Conservation (phyloP, 1,140 invertebrate genomes). For the Ceratosolen fusciceps region DNA sequence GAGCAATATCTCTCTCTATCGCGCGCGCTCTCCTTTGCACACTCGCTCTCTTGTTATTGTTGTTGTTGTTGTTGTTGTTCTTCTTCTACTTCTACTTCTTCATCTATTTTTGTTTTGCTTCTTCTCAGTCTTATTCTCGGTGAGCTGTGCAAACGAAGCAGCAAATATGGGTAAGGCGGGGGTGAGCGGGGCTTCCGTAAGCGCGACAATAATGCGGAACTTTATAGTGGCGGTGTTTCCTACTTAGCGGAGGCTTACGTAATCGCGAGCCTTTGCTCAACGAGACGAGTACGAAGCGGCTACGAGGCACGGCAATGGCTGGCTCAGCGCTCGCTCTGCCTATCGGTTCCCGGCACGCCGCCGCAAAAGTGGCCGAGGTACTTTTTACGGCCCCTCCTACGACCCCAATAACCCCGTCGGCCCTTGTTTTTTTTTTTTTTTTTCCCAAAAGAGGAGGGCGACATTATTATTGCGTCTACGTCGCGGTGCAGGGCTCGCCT, state of each 20-base stretch:
- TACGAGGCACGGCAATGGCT: no score
- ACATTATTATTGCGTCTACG: conserved; percentile 62
- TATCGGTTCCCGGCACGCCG: conserved; percentile 16
- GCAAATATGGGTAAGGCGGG: no score
- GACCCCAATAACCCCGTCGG: no score
- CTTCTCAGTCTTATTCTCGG: background rate
- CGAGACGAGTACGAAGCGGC: no score
- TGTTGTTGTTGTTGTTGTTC: no score
- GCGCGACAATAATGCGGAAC: conserved; percentile 53
- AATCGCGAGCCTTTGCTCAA: conserved; percentile 1
- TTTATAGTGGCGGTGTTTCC: conserved; percentile 54
- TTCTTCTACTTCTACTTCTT: no score
- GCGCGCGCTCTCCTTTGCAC: background rate
- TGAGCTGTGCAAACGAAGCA: background rate
- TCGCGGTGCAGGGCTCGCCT: conserved; percentile 34
- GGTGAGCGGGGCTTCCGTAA: background rate
- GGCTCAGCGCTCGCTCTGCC: no score
- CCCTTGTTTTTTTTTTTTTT: conserved; percentile 23
- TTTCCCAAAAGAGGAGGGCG: conserved; percentile 54
- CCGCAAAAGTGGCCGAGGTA: conserved; percentile 19
- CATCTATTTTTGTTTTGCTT: no score
- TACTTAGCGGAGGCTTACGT: conserved; percentile 40
- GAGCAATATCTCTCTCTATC: background rate
- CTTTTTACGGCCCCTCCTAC: no score
- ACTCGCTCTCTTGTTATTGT: conserved; percentile 27